Conservation (phyloP, 1,140 invertebrate species). For the Oedothorax gibbosus region DNA sequence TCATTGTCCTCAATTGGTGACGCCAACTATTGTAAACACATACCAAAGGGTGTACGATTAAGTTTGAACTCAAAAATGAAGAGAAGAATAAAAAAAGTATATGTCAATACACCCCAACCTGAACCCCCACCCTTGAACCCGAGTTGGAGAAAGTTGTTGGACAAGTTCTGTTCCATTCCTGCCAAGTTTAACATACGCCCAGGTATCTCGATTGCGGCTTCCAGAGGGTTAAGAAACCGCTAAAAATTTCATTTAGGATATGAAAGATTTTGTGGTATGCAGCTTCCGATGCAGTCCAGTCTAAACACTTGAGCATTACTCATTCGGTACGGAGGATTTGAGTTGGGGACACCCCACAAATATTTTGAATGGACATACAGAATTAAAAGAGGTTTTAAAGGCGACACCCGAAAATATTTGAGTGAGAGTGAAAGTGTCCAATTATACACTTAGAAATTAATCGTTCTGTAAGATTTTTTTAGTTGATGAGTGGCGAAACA, state of each 20-base stretch:
- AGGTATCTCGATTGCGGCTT: neutral
- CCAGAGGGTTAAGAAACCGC: neutral
- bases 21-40: neutral
- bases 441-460: too few relatives aligned
- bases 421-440: too few relatives aligned
- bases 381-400: too few relatives aligned
- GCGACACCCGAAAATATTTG: too few relatives aligned
- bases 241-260: slow-evolving; percentile 3
- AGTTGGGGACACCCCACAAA: too few relatives aligned
- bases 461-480: too few relatives aligned
- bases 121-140: slow-evolving; percentile 28
- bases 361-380: too few relatives aligned
- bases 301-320: too few relatives aligned
- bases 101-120: neutral
- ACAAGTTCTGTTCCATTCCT: slow-evolving; percentile 19
- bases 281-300: too few relatives aligned
- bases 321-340: too few relatives aligned
- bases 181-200: slow-evolving; percentile 4
- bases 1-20: neutral
- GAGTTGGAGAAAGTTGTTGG: slow-evolving; percentile 12
- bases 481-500: too few relatives aligned
- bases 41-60: neutral
- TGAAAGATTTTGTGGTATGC: too few relatives aligned
- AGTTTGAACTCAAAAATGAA: neutral
- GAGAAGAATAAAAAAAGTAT: neutral